Conservation (phyloP, 1,140 invertebrate species). For the Sesamia nonagrioides region DNA sequence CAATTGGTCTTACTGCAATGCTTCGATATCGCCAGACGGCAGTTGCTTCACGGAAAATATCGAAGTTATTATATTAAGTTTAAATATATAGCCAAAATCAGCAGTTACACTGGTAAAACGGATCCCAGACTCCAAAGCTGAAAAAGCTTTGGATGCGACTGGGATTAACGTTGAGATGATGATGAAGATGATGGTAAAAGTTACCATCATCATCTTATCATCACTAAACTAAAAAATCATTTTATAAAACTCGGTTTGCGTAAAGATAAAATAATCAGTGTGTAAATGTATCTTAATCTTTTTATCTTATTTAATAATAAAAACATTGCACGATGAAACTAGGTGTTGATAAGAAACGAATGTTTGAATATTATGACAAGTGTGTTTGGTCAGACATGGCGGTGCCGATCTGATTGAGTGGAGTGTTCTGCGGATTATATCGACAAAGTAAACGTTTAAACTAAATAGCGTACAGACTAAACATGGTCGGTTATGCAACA, state of each 20-base stretch:
- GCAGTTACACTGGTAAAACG: too few relatives aligned
- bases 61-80: too few relatives aligned
- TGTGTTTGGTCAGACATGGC: constrained; percentile 56
- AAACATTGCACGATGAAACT: constrained; percentile 39
- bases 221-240: too few relatives aligned
- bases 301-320: constrained; percentile 24
- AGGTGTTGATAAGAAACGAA: constrained; percentile 44
- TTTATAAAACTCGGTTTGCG: constrained; percentile 16
- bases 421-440: constrained; percentile 61
- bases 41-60: too few relatives aligned
- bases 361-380: constrained; percentile 51
- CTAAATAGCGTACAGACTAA: constrained; percentile 58
- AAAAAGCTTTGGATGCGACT: too few relatives aligned
- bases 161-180: too few relatives aligned
- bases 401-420: constrained; percentile 50
- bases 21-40: too few relatives aligned
- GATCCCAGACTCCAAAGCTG: too few relatives aligned
- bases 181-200: too few relatives aligned
- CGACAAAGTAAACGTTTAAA: constrained; percentile 57
- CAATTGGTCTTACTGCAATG: too few relatives aligned
- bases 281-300: constrained; percentile 23
- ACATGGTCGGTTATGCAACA: constrained; percentile 56
- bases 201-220: too few relatives aligned
- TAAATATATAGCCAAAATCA: too few relatives aligned
- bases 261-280: constrained; percentile 39